phyloP scores from a whole-genome alignment of 2,797 vertebrate species.

The Pseudochirops corinnae region DNA sequence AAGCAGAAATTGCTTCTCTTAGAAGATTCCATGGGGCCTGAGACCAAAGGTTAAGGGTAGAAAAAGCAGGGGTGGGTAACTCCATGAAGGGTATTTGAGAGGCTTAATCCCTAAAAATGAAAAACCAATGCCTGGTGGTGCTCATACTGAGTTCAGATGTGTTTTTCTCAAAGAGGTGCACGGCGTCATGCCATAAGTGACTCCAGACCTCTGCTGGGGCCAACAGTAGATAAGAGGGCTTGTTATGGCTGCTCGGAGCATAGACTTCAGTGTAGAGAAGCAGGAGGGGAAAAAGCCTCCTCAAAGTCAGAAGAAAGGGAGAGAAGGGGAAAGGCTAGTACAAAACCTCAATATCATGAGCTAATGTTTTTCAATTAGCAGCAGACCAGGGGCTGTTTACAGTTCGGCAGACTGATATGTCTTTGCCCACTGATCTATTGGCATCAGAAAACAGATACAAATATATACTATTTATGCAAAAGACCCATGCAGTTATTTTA shows the following conservation, averaged over 20 bases:
- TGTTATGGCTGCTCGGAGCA: conserved; percentile 17
- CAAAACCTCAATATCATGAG: conserved; percentile 50
- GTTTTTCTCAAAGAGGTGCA: not conserved
- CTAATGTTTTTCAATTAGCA: conserved; percentile 69
- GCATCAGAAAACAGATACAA: conserved; percentile 84
- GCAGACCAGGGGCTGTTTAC: conserved; percentile 78
- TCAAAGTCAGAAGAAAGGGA: not conserved
- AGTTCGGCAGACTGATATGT: conserved; percentile 79
- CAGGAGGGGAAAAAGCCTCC: conserved; percentile 10
- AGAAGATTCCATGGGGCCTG: not conserved
- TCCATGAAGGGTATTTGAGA: not conserved
- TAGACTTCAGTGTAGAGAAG: conserved; percentile 48
- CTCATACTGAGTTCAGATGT: not conserved
- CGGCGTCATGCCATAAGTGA: not conserved
- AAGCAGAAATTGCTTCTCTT: not conserved
- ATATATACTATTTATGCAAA: conserved; percentile 87
- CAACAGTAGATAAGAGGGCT: conserved; percentile 41
- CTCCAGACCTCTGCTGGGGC: conserved; percentile 13
- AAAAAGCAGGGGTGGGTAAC: not conserved
- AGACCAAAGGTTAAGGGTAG: not conserved
- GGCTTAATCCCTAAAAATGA: conserved; percentile 3
- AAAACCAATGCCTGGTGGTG: not conserved
- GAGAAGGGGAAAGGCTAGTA: conserved; percentile 13
- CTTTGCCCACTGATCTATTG: conserved; percentile 84
- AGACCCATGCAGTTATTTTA: conserved; percentile 87